Base-by-base conservation (phyloP, 1,140 invertebrate genomes). In the Brevipalpus yothersi region DNA sequence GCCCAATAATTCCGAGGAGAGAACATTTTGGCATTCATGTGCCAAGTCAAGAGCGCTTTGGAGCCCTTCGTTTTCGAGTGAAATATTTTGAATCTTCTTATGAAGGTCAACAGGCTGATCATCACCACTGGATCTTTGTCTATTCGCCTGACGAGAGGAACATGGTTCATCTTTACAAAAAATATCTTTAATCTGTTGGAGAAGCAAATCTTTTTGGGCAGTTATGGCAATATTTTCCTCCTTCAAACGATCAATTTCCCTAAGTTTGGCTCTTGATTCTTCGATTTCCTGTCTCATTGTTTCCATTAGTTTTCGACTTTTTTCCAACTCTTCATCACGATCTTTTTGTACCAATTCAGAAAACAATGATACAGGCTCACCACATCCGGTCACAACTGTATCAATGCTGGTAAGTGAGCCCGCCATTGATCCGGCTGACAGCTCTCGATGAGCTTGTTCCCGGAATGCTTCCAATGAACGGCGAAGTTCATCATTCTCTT, bases 11-110 rank as follows among this genome's bases (percentile, higher is more conserved):
- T 96, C 90, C 21, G 79, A 75, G 0, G 86, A 85, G 13, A 96
- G 76, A 62, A 83, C 82, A 72, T 86, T 83, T 74, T 95, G 90
- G 69, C 88, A 90, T 65, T 91, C 84, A 67, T 81, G 82, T 43
- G 88, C 84, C 60, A 90, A 83, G 65, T 82, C 78, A 62, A 95
- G 73, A 61, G 86, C 81, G 63, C 81, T 78, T 60, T 80, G 72
- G 42, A 91, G 76, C 67, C 92, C 86, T 64, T 89, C 83, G 69
- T 94, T 90, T 67, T 95, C 89, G n/a, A 77, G 72, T 41, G 70
- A 70, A 39, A 76, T 73, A 70, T 75, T 71, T 69, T 72, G 78
- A 67, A 75, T 71, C 65, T 78, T 79, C 63, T 79, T 74, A 71
- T 88, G 82, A 0, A 82, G 77, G 66, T 82, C 78, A 10, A 80